phyloP scores from a whole-genome alignment of 2,797 vertebrate genomes.

The Myripristis jacobus region DNA sequence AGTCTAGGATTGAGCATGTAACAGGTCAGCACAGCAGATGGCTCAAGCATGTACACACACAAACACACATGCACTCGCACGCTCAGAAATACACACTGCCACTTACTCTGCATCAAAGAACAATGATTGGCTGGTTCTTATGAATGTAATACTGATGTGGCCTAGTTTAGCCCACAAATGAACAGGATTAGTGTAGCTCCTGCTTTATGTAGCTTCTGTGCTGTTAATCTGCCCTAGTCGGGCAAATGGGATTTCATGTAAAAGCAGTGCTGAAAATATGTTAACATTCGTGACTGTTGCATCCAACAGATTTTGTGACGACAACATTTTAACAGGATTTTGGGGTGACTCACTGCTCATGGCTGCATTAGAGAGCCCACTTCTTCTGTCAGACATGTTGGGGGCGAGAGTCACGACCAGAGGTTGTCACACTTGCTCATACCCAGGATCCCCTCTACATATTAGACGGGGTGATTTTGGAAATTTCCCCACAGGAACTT shows the following conservation, averaged over 20 bases:
- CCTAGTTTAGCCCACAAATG: conserved; percentile 78
- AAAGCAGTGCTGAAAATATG: conserved; percentile 52
- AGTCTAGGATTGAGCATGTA: conserved; percentile 19
- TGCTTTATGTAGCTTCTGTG: conserved; percentile 62
- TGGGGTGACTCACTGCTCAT: conserved; percentile 21
- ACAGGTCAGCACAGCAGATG: conserved; percentile 67
- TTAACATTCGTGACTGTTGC: conserved; percentile 44
- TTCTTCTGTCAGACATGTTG: neutral
- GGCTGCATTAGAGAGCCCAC: conserved; percentile 16
- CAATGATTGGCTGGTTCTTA: conserved; percentile 74
- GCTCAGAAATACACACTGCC: conserved; percentile 35
- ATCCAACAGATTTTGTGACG: conserved; percentile 42
- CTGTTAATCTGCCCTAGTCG: conserved; percentile 65
- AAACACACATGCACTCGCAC: conserved; percentile 15
- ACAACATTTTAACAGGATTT: conserved; percentile 29
- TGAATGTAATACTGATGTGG: conserved; percentile 75
- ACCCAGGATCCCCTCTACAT: neutral
- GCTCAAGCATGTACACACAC: conserved; percentile 35
- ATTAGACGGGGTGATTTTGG: neutral
- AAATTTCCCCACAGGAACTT: too few relatives aligned
- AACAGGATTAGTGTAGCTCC: conserved; percentile 70
- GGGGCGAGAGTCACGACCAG: neutral
- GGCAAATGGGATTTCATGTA: conserved; percentile 68
- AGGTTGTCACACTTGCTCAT: conserved; percentile 10
- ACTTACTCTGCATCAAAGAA: conserved; percentile 60